Conservation (phyloP, 2,888 invertebrate genomes). For the Leuctra nigra region DNA sequence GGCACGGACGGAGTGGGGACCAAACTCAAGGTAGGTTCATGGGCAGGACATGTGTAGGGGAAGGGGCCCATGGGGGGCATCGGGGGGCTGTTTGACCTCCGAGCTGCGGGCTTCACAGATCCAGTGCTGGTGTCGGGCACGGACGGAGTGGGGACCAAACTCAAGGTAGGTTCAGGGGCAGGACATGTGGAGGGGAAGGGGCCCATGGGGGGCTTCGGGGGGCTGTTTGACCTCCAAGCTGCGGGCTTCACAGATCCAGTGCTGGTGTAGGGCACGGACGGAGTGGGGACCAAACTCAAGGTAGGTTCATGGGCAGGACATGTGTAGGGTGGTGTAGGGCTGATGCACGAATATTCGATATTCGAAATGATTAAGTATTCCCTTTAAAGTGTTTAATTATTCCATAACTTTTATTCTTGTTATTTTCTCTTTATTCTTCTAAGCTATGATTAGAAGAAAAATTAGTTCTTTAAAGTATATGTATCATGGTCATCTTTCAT, state of each 20-base stretch:
- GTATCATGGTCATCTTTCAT: too few relatives aligned
- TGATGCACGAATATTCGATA: too few relatives aligned
- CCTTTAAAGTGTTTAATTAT: too few relatives aligned
- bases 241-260: conserved; percentile 74
- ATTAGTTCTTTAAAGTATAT: too few relatives aligned
- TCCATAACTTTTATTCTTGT: too few relatives aligned
- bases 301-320: too few relatives aligned
- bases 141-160: conserved; percentile 95
- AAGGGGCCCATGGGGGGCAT: conserved; percentile 84
- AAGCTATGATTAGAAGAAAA: too few relatives aligned
- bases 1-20: conserved; percentile 97
- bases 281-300: conserved; percentile 95
- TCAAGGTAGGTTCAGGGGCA: conserved; percentile 76
- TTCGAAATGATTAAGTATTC: too few relatives aligned
- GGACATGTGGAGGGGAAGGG: too few relatives aligned
- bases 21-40: conserved; percentile 89
- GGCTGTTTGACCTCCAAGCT: conserved; percentile 77
- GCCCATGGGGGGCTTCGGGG: conserved; percentile 94
- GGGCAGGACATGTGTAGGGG: too few relatives aligned
- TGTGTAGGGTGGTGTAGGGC: too few relatives aligned
- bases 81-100: conserved; percentile 86
- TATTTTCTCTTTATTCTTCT: too few relatives aligned
- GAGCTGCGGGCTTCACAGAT: conserved; percentile 65
- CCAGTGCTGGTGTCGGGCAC: conserved; percentile 90
- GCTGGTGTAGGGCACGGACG: conserved; percentile 90